phyloP scores from a whole-genome alignment of 2,113 vertebrate species.

The Vulpes lagopus region DNA sequence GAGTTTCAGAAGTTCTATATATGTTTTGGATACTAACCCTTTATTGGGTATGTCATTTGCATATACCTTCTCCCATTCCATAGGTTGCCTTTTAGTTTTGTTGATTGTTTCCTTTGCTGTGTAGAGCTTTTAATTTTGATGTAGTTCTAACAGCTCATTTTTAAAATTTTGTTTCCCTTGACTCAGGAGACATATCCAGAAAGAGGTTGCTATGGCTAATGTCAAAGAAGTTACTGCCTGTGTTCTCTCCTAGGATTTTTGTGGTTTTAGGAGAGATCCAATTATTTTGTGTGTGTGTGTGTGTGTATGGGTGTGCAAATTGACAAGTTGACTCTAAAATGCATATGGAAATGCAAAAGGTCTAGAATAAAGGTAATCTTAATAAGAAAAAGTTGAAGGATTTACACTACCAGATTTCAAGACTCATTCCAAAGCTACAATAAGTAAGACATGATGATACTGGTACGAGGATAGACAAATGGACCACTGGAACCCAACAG shows the following conservation, averaged over 20 bases:
- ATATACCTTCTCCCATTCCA: background rate
- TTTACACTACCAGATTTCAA: background rate
- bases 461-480: background rate
- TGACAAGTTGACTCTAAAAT: slow-evolving; percentile 40
- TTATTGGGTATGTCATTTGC: background rate
- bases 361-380: background rate
- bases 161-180: background rate
- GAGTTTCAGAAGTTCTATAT: background rate
- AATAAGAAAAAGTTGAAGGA: slow-evolving; percentile 22
- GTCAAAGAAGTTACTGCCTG: background rate
- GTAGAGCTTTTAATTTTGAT: background rate
- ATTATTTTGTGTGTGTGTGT: background rate
- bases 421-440: background rate
- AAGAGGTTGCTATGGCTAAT: background rate
- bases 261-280: background rate
- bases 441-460: background rate
- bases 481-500: background rate
- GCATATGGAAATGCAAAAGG: background rate
- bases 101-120: background rate
- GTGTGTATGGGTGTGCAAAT: background rate
- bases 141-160: background rate
- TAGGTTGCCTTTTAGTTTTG: background rate
- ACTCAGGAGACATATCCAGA: background rate
- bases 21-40: background rate
- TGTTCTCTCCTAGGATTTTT: background rate